A percentile compares a stretch with the other conserved stretches of the same genome.
Conservation (phyloP, 2,113 vertebrate genomes). For the Limnothrissa miodon region DNA sequence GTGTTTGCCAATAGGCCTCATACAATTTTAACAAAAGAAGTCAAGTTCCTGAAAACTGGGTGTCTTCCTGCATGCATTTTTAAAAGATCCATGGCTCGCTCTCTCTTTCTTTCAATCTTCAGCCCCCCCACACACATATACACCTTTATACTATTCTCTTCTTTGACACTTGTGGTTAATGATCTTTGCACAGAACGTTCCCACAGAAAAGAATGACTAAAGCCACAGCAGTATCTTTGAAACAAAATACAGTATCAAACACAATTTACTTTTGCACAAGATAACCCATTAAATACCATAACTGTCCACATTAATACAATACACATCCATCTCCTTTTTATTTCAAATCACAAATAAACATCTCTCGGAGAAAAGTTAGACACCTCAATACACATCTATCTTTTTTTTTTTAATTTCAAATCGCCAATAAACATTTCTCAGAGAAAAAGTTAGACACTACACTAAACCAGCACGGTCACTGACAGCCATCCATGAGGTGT, state of each 20-base stretch:
- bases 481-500: not conserved
- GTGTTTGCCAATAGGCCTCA: slow-evolving; percentile 94
- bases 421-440: not conserved
- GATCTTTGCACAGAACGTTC: not conserved
- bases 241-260: not conserved
- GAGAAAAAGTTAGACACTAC: not conserved
- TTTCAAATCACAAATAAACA: not conserved
- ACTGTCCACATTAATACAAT: not conserved
- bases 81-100: slow-evolving; percentile 70
- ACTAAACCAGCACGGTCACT: not conserved
- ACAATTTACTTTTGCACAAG: not conserved
- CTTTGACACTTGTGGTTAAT: not conserved
- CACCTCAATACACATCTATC: not conserved
- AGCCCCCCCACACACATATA: not conserved
- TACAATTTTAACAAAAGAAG: slow-evolving; percentile 97
- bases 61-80: slow-evolving; percentile 80
- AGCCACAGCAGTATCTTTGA: not conserved
- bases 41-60: slow-evolving; percentile 89
- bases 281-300: not conserved
- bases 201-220: not conserved
- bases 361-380: not conserved
- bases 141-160: not conserved
- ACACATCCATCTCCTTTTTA: not conserved
- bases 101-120: not conserved
- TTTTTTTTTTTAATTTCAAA: not conserved